Conservation (phyloP, 1,140 invertebrate species). For the Vollenhovia emeryi region DNA sequence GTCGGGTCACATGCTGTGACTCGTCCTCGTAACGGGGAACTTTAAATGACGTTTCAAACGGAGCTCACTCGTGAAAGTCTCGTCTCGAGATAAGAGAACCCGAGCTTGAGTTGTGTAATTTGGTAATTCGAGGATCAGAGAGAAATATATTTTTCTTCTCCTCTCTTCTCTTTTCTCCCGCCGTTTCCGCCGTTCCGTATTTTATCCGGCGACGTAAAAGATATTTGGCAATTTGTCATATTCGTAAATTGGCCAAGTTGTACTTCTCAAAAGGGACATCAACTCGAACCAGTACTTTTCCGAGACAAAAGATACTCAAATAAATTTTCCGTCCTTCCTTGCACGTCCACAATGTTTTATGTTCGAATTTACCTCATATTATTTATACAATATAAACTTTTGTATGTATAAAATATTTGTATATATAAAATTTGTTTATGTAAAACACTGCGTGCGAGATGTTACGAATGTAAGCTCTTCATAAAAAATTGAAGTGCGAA, state of each 20-base stretch:
- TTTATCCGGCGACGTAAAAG: not conserved
- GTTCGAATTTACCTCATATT: not conserved
- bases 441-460: too few relatives aligned
- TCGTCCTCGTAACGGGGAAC: constrained; percentile 48
- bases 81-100: constrained; percentile 29
- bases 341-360: not conserved
- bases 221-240: not conserved
- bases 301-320: not conserved
- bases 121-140: constrained; percentile 61
- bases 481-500: not conserved
- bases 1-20: constrained; percentile 41
- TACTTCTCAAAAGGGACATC: not conserved
- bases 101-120: constrained; percentile 61
- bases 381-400: not conserved
- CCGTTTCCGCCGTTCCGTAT: not conserved
- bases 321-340: not conserved
- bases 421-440: too few relatives aligned
- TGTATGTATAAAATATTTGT: not conserved
- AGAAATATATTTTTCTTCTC: constrained; percentile 56
- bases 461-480: not conserved
- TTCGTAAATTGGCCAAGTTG: not conserved
- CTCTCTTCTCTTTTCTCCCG: not conserved
- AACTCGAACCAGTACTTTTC: not conserved
- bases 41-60: constrained; percentile 58
- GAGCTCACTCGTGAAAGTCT: constrained; percentile 44